Evolutionary conservation across 2,113 vertebrate genomes (phyloP).

Genomic region (Prinia subflava): DNA sequence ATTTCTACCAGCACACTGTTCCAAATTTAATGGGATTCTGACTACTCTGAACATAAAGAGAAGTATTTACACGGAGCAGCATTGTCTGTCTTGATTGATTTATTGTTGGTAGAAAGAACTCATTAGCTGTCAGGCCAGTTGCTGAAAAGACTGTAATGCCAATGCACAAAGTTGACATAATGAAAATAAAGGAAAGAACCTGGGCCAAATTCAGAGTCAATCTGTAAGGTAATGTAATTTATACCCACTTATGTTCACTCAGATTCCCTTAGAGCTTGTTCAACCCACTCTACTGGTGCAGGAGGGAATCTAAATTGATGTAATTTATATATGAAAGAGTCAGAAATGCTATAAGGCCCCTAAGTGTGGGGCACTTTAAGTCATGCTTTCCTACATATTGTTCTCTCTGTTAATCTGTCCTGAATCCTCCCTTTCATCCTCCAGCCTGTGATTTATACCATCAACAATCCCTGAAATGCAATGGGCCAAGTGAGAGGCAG

Average conservation of each 20-base stretch:
- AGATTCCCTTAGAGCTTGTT: conserved; percentile 45
- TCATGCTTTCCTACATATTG: not conserved
- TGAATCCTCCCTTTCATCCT: not conserved
- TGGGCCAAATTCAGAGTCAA: conserved; percentile 52
- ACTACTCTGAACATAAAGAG: not conserved
- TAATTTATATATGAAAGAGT: conserved; percentile 31
- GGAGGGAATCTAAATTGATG: conserved; percentile 25
- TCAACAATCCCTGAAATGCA: not conserved
- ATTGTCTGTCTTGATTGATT: conserved; percentile 19
- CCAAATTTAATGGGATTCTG: not conserved
- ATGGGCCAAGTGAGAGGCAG: not conserved
- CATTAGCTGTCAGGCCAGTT: not conserved
- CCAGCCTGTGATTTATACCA: not conserved
- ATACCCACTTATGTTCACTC: conserved; percentile 38
- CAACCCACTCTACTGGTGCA: conserved; percentile 26
- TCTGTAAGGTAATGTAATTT: conserved; percentile 61
- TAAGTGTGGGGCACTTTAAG: not conserved
- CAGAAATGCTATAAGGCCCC: not conserved
- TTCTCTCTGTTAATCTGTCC: not conserved
- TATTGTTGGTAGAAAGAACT: not conserved
- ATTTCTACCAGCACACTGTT: not conserved
- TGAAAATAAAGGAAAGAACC: conserved; percentile 60
- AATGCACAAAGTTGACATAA: conserved; percentile 48
- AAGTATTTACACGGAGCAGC: not conserved
- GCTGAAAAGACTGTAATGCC: not conserved